These are phyloP conservation scores for Conomelus anceps DNA, from an alignment of 2,888 invertebrate species.

Conservation along the genomic window DNA sequence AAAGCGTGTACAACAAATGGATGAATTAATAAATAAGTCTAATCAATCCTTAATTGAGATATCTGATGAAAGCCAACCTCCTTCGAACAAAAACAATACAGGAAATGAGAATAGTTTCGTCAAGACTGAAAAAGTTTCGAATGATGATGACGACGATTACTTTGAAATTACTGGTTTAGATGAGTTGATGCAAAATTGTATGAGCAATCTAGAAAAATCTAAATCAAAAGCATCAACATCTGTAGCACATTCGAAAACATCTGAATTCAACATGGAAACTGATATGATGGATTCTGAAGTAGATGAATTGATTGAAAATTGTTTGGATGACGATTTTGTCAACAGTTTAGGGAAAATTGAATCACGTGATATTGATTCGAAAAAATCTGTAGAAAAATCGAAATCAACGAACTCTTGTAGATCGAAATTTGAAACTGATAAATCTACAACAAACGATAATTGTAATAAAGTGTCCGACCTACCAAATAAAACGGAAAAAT, in stretches of 20 bases:
- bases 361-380: background rate
- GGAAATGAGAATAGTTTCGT: background rate
- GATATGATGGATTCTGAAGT: background rate
- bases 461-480: background rate
- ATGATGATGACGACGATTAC: background rate
- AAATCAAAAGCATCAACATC: background rate
- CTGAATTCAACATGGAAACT: too few species aligned
- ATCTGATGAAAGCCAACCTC: background rate
- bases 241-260: background rate
- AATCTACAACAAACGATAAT: background rate
- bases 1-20: background rate
- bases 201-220: background rate
- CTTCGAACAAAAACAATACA: background rate
- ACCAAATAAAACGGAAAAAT: background rate
- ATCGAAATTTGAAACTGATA: background rate
- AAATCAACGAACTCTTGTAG: background rate
- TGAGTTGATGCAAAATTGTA: background rate
- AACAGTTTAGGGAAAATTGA: background rate
- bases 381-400: background rate
- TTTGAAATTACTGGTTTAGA: background rate
- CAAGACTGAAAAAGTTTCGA: background rate
- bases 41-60: background rate
- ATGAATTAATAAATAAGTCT: background rate
- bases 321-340: background rate
- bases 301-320: background rate